Evolutionary conservation across 1,140 invertebrate genomes (phyloP), one percentile per base, ranked within the genome.

Genomic region (Polypedilum vanderplanki): DNA sequence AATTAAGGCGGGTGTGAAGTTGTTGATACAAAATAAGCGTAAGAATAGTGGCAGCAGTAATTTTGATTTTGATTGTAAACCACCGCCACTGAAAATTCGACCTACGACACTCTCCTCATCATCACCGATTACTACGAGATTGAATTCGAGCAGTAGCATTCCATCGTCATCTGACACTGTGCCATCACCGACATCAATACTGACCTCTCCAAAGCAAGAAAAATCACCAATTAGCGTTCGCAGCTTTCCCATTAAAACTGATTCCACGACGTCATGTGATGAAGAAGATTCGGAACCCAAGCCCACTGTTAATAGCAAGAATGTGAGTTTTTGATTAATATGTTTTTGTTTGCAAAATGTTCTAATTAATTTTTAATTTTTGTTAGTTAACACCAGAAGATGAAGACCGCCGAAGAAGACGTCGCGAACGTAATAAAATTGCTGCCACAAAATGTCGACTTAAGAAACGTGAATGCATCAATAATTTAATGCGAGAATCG

Each of bases 401-500:
- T 78, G 94, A 96, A 84, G 94, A 96, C 78, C 86, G 92, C 33
- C 86, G 94, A 74, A 84, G 91, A 73, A 85, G 93, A 74, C 86
- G 94, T 78, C 87, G 95, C 77, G 94, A 97, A 83, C 87, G 95
- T 74, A 97, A 98, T 83, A 97, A 97, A 87, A 91, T 97, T 67
- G 96, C 96, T 17, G 96, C 96, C 10, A 97, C 95, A 18, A 97
- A 97, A 83, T 97, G 96, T 82, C 88, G 95, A 74, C 88, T 95
- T 85, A 97, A 96, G 86, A 97, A 97, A 82, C 90, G 95, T 20
- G 93, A 96, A 80, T 89, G 91, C 76, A 96, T 94, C 0, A 89
- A 91, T 73, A 92, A 93, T 77, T 84, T 97, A 76, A 91, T 96
- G 75, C 88, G 91, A 79, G 94, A 96, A 84, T 93, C 93, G 8